phyloP scores from a whole-genome alignment of 1,140 invertebrate genomes.

The Archivesica marissinica region DNA sequence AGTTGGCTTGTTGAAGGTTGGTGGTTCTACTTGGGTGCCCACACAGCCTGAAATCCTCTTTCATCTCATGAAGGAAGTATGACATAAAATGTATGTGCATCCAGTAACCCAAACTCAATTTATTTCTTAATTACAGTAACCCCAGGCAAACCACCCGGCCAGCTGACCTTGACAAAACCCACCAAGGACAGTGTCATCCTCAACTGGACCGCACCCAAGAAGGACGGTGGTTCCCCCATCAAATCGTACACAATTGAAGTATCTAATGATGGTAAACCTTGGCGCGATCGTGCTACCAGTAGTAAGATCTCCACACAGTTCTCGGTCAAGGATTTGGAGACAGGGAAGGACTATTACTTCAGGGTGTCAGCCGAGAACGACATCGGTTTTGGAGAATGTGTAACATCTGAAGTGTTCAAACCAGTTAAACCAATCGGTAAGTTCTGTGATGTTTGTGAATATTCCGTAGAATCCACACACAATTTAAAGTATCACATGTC shows the following conservation, averaged over 20 bases:
- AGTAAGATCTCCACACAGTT: conserved; percentile 83
- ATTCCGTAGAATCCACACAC: too few species aligned
- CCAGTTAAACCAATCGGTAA: conserved; percentile 73
- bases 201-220: conserved; percentile 95
- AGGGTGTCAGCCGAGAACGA: conserved; percentile 91
- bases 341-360: conserved; percentile 96
- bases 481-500: too few species aligned
- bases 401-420: conserved; percentile 67
- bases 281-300: conserved; percentile 65
- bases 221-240: conserved; percentile 96
- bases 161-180: conserved; percentile 95
- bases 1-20: too few species aligned
- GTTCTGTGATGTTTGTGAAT: too few species aligned
- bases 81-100: too few species aligned
- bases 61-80: too few species aligned
- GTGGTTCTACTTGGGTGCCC: too few species aligned
- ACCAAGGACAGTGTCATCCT: conserved; percentile 97
- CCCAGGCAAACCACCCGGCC: conserved; percentile 94
- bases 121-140: conserved; percentile 87
- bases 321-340: conserved; percentile 95
- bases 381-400: conserved; percentile 85
- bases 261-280: conserved; percentile 75
- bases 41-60: too few species aligned
- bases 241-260: conserved; percentile 78
- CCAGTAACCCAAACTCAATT: too few species aligned